These are phyloP conservation scores for Mactra quadrangularis DNA, from an alignment of 1,140 invertebrate genomes.

Conservation along the genomic window DNA sequence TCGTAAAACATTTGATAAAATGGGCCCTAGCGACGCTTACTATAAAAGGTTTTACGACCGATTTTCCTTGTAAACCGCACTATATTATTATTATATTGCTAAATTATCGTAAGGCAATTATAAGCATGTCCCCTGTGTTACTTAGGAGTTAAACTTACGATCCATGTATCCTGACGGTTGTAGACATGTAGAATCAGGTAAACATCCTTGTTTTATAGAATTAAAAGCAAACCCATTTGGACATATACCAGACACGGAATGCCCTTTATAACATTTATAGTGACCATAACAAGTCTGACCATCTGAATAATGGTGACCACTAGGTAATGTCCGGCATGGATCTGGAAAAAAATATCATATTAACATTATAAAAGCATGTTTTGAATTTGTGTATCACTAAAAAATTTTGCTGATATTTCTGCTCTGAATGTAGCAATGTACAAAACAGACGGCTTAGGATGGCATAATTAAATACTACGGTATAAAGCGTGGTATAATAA, in stretches of 20 bases:
- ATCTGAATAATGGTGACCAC: slow-evolving; percentile 36
- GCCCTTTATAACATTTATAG: slow-evolving; percentile 46
- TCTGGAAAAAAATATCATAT: slow-evolving; percentile 31
- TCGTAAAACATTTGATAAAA: too few species aligned
- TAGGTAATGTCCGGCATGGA: slow-evolving; percentile 24
- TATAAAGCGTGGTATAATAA: too few species aligned
- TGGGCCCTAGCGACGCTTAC: too few species aligned
- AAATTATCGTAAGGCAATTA: background rate
- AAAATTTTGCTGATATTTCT: too few species aligned
- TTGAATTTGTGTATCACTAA: too few species aligned
- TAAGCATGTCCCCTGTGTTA: too few species aligned
- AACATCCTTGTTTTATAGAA: slow-evolving; percentile 23
- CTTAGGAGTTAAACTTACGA: slow-evolving; percentile 43
- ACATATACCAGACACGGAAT: slow-evolving; percentile 32
- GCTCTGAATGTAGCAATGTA: too few species aligned
- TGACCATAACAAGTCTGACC: slow-evolving; percentile 55
- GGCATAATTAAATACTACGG: too few species aligned
- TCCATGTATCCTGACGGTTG: slow-evolving; percentile 25
- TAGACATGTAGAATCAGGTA: slow-evolving; percentile 38
- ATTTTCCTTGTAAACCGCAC: too few species aligned
- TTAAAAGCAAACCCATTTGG: slow-evolving; percentile 34
- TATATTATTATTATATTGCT: background rate
- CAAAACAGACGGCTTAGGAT: too few species aligned
- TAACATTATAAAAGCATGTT: too few species aligned
- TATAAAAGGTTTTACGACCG: too few species aligned